A percentile compares a stretch with the other conserved stretches of the same genome.
Evolutionary conservation across 2,888 invertebrate genomes (phyloP).

Genomic region (Zootermopsis nevadensis): DNA sequence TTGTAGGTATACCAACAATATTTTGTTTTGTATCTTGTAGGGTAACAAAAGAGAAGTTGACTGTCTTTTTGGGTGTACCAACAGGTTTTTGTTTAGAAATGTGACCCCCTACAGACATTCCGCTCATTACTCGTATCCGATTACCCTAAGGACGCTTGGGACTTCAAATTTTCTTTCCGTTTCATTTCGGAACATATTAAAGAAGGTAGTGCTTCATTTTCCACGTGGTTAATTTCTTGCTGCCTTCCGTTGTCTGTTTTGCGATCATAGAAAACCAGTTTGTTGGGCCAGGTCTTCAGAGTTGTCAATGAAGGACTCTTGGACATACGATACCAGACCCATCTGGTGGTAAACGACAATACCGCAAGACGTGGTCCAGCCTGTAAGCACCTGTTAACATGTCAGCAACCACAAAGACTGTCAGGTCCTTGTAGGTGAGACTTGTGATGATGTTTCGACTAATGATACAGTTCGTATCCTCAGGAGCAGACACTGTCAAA

Average conservation of each 20-base stretch:
- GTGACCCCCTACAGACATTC: not conserved
- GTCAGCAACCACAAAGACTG: no score
- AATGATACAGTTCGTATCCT: no score
- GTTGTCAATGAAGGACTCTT: not conserved
- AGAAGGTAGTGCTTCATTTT: not conserved
- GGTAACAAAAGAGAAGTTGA: no score
- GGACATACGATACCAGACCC: slow-evolving; percentile 10
- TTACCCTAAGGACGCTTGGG: not conserved
- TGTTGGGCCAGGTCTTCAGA: not conserved
- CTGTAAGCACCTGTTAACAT: not conserved
- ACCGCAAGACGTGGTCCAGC: slow-evolving; percentile 11
- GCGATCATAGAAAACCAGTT: not conserved
- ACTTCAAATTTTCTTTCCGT: not conserved
- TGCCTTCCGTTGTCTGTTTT: no score
- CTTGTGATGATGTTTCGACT: no score
- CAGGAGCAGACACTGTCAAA: no score
- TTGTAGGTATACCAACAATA: no score
- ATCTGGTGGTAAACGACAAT: slow-evolving; percentile 19
- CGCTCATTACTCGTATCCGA: not conserved
- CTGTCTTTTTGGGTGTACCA: not conserved
- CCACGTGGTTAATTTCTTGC: not conserved
- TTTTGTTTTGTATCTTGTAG: no score
- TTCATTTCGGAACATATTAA: slow-evolving; percentile 14
- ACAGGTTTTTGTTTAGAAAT: not conserved
- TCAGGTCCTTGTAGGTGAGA: no score